Evolutionary conservation across 2,113 vertebrate species (phyloP), one percentile per base, ranked within the genome.

Genomic region (Chloroceryle aenea): DNA sequence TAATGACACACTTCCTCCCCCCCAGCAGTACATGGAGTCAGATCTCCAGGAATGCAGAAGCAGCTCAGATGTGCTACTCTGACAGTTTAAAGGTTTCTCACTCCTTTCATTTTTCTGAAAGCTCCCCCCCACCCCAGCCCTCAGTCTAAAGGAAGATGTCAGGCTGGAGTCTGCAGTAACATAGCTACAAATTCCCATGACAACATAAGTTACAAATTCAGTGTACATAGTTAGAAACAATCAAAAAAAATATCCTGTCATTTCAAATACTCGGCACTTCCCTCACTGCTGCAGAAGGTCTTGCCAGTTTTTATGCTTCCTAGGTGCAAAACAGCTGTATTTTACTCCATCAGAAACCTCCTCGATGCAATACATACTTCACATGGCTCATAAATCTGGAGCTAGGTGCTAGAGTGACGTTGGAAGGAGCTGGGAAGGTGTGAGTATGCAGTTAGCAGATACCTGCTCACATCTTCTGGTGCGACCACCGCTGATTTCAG

Each of bases 241-340:
- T 26, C 40, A 25, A 30, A 58, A 48, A 29, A 29, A 1, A 22
- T 16, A 29, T 21, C 13, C 3, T 29, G 8, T 69, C 8, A 53
- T 4, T 75, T 75, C 22, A 50, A 38, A n/a, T 62, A 15, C 9
- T 14, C 4, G 27, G 14, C 18, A 14, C 20, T 50, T 61, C 23
- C 16, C 23, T 61, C 8, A 3, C 43, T 53, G 21, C 53, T 69
- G 14, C 16, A 52, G 34, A n/a, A 53, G 8, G 12, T 32, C 10
- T 0, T n/a, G 66, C 34, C 4, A 4, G 2, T 9, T 62, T 61
- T 66, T 30, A 19, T 0, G 3, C 30, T 55, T 71, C 52, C 22
- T 20, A 38, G n/a, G 23, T 13, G 30, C 11, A 59, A 48, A 64
- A 66, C 23, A 43, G 16, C 22, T 79, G 1, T 30, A 2, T 61